Base-by-base conservation (phyloP, 2,888 invertebrate species). In the Lymantria dispar region DNA sequence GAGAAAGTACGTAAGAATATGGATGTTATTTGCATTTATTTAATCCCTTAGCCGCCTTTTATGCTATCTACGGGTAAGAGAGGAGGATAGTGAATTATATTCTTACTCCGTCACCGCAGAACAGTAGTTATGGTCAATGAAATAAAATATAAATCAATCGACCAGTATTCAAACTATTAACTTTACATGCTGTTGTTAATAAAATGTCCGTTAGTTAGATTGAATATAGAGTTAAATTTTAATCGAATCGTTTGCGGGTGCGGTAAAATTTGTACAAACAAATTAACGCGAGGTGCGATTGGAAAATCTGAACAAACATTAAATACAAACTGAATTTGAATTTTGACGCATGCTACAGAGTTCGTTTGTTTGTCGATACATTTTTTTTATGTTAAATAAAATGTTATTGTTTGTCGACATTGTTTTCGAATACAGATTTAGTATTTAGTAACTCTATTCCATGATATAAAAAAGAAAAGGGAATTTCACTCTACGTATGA, bases 281-380 rank as follows among this genome's bases (percentile, higher is more conserved):
- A 83, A 85, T 86, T 86, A 87, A 81, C 79, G 75, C 71, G 78
- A 80, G 80, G 80, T 80, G 76, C 77, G 74, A 83, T 83, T 79
- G 83, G 82, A 71, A 86, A 85, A 85, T 85, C 80, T 85, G 78
- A 77, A 80, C 82, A 80, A 80, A 77, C 77, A 70, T 72, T 68
- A 57, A 70, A 78, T 76, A 77, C 73, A 74, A 78, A 78, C 74
- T 74, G 66, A 62, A 73, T 81, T 80, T 79, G 72, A 74, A 76
- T 77, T 74, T 68, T 73, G 74, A 68, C 67, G 63, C 60, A 62
- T 53, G 64, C 57, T n/a, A 36, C 44, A 44, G 45, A 41, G 12
- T 13, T 56, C 44, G 52, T 56, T n/a, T 43, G 51, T 58, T 45
- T 60, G 57, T 52, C 50, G 60, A 55, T 47, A 54, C 45, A 15